Conservation (phyloP, 2,888 invertebrate species). For the Myathropa florea region DNA sequence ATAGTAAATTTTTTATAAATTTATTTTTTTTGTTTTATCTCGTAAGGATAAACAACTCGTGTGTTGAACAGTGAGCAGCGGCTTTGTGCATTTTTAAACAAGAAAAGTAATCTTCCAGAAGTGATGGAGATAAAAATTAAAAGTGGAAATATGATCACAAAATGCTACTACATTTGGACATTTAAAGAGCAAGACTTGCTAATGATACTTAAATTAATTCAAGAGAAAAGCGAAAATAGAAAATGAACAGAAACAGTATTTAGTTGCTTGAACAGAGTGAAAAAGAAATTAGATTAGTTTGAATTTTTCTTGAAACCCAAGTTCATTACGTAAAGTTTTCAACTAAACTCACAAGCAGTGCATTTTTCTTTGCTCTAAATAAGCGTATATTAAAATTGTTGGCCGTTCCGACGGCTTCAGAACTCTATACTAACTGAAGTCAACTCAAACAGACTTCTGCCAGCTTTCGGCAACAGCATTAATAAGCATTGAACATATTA, state of each 20-base stretch:
- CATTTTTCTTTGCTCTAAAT: too few species aligned
- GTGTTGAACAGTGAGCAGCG: conserved; percentile 27
- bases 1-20: conserved; percentile 5
- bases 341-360: too few species aligned
- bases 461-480: background rate
- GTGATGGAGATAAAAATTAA: background rate
- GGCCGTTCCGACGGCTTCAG: too few species aligned
- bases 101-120: background rate
- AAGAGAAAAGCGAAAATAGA: too few species aligned
- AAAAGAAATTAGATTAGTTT: too few species aligned
- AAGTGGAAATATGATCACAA: background rate
- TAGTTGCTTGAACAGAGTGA: too few species aligned
- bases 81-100: conserved; percentile 40
- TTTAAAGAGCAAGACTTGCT: too few species aligned
- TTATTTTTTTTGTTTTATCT: background rate
- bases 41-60: conserved; percentile 7
- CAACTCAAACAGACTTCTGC: background rate
- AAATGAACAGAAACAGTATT: too few species aligned
- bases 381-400: too few species aligned
- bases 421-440: background rate
- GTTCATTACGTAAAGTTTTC: too few species aligned
- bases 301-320: too few species aligned
- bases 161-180: background rate
- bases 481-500: background rate
- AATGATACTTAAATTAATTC: too few species aligned